Base-by-base conservation (phyloP, 2,888 invertebrate species). In the Heliconius ismenius region DNA sequence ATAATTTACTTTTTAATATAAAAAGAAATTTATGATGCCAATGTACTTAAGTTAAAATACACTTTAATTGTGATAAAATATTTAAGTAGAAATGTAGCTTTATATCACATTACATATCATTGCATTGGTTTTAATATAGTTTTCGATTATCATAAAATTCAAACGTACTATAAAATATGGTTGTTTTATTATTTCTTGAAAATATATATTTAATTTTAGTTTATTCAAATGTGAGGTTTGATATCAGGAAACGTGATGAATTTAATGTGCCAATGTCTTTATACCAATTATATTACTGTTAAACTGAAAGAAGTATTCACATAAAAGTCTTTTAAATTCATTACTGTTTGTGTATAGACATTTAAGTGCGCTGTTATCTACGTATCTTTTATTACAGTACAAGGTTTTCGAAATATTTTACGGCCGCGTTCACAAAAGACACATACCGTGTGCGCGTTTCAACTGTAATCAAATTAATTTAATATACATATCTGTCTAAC, bases 241-340 rank as follows among this genome's bases (percentile, higher is more conserved):
- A 39, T 21, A 72, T 72, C 36, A 18, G 36, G 36, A 10, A 62
- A 49, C 26, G 58, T 65, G 58, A 78, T 36, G 43, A 73, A 78
- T 79, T 75, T 75, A 60, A 72, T 72, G 65, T 39, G 28, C 26
- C 68, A 78, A 70, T 75, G 39, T 73, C 75, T 76, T 73, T 79
- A 73, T 68, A 72, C 15, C 72, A 76, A 76, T 78, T 75, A 76
- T 68, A 75, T 62, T 69, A 58, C 72, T 60, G 58, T 73, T 73
- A 70, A 72, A 75, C 65, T 54, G 73, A 74, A 79, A 70, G 63
- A 68, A 76, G 75, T 73, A 36, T 64, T 60, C 69, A 78, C 49
- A 78, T 79, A 75, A 77, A 79, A 74, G 36, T 26, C 62, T 32
- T 73, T 74, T 69, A 77, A 77, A 79, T 68, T 77, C 68, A 79